phyloP scores from a whole-genome alignment of 1,140 invertebrate species.

The Drosophila cardini region DNA sequence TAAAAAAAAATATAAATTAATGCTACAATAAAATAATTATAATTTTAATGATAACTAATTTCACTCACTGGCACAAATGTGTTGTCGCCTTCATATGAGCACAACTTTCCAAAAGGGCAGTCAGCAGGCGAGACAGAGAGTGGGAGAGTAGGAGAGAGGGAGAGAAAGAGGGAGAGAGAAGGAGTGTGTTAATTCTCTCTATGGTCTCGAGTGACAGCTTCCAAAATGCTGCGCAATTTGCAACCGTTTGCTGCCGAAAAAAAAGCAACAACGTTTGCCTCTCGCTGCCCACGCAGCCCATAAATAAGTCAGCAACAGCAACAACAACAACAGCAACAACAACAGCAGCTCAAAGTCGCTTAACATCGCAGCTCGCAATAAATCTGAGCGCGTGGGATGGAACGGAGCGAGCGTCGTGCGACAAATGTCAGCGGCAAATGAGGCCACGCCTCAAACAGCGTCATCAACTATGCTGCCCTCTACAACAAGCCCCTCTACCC shows the following conservation, averaged over 20 bases:
- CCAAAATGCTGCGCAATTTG: slow-evolving; percentile 58
- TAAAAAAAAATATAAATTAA: neutral
- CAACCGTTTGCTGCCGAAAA: slow-evolving; percentile 78
- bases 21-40: slow-evolving; percentile 29
- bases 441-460: slow-evolving; percentile 62
- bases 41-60: slow-evolving; percentile 47
- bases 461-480: slow-evolving; percentile 15
- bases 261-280: slow-evolving; percentile 32
- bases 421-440: slow-evolving; percentile 70
- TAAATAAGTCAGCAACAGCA: slow-evolving; percentile 78
- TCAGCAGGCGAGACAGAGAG: neutral
- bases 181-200: slow-evolving; percentile 31
- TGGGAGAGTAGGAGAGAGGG: neutral
- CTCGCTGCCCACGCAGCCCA: slow-evolving; percentile 67
- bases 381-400: slow-evolving; percentile 74
- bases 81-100: slow-evolving; percentile 22
- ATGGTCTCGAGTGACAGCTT: slow-evolving; percentile 34
- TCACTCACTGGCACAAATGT: slow-evolving; percentile 27
- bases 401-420: slow-evolving; percentile 32
- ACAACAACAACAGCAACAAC: slow-evolving; percentile 20
- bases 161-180: neutral
- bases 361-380: slow-evolving; percentile 59
- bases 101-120: slow-evolving; percentile 34
- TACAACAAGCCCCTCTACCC: no score
- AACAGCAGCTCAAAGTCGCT: slow-evolving; percentile 25